Percentiles rank a stretch among this genome's conserved stretches.
Evolutionary conservation across 2,797 vertebrate species (phyloP).

Genomic region (Cirrhinus mrigala): DNA sequence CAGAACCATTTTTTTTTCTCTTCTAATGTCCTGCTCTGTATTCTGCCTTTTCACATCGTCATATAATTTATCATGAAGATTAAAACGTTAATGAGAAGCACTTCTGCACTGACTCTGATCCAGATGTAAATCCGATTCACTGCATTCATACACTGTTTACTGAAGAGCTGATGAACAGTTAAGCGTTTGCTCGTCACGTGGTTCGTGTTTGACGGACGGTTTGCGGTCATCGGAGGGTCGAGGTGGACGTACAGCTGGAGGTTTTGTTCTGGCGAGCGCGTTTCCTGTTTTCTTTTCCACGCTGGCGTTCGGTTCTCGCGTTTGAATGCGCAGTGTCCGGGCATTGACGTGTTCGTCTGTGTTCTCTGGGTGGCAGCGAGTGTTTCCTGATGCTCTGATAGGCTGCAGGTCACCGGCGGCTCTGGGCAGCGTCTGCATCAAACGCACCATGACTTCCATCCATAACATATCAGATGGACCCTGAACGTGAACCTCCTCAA

Average conservation of each 20-base stretch:
- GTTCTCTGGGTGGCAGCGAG: slow-evolving; percentile 47
- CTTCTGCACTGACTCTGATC: neutral
- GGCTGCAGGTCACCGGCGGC: slow-evolving; percentile 31
- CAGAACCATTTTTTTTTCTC: slow-evolving; percentile 62
- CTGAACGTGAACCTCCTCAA: neutral
- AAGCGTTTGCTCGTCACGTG: too few relatives aligned
- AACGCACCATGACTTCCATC: slow-evolving; percentile 33
- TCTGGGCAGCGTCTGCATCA: slow-evolving; percentile 53
- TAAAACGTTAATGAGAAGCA: neutral
- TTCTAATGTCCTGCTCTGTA: neutral
- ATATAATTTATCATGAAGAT: neutral
- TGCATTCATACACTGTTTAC: too few relatives aligned
- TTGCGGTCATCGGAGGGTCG: neutral
- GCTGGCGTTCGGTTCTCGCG: neutral
- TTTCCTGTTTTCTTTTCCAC: slow-evolving; percentile 30
- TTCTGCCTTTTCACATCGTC: neutral
- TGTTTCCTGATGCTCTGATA: slow-evolving; percentile 53
- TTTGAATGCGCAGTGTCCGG: neutral
- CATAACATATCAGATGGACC: slow-evolving; percentile 40
- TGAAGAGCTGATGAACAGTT: too few relatives aligned
- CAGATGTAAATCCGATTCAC: neutral
- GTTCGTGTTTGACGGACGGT: neutral
- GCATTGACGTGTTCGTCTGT: slow-evolving; percentile 12
- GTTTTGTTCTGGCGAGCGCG: slow-evolving; percentile 1
- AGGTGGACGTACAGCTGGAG: neutral